phyloP scores from a whole-genome alignment of 2,888 invertebrate genomes.

The Drosophila mimetica region DNA sequence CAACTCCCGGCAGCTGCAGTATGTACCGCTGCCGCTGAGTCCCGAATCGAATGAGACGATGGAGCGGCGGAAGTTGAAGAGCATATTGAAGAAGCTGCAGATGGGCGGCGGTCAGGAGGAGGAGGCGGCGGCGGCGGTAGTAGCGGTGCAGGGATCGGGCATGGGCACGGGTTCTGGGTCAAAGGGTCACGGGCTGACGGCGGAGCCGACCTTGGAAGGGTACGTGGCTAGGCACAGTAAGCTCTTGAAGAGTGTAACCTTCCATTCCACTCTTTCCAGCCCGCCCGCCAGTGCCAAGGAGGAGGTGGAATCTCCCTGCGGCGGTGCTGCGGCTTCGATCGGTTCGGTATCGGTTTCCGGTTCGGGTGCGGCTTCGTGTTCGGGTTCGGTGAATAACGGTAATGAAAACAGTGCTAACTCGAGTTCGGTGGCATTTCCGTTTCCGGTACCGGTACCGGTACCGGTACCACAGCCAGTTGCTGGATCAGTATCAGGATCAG shows the following conservation, averaged over 20 bases:
- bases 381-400: not conserved
- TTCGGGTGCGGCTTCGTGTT: too few relatives aligned
- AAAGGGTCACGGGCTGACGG: conserved; percentile 87
- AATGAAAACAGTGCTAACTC: not conserved
- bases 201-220: conserved; percentile 94
- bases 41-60: conserved; percentile 93
- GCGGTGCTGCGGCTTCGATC: conserved; percentile 32
- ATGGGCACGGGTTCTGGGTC: not conserved
- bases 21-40: conserved; percentile 83
- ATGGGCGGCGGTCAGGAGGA: conserved; percentile 82
- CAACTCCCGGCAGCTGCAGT: conserved; percentile 59
- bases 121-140: conserved; percentile 25
- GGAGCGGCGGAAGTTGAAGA: conserved; percentile 92
- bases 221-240: conserved; percentile 95
- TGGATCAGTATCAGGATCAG: too few relatives aligned
- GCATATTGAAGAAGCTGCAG: conserved; percentile 93
- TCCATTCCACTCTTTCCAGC: conserved; percentile 93
- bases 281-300: conserved; percentile 87
- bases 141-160: not conserved
- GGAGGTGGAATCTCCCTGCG: conserved; percentile 56
- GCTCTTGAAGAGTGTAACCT: conserved; percentile 94
- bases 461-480: too few relatives aligned
- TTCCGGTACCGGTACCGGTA: conserved; percentile 30
- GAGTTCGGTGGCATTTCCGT: conserved; percentile 25
- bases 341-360: too few relatives aligned